These are phyloP conservation scores for Gallinago solitaria DNA, from an alignment of 2,797 vertebrate genomes.

Conservation along the genomic window DNA sequence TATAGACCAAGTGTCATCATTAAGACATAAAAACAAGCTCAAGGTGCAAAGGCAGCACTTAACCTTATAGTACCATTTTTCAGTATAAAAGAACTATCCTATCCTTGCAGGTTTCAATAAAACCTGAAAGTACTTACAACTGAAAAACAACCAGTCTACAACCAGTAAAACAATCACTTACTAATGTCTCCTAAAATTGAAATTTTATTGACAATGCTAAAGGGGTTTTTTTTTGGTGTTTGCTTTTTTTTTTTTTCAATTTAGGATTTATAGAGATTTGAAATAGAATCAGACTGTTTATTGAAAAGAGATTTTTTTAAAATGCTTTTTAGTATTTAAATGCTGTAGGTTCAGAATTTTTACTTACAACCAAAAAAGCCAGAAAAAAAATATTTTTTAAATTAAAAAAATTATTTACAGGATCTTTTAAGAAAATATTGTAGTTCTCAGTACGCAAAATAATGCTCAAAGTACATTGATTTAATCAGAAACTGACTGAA, in stretches of 20 bases:
- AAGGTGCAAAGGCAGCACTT: neutral
- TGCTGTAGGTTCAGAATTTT: neutral
- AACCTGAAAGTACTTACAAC: neutral
- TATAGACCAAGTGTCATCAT: neutral
- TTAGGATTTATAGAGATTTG: neutral
- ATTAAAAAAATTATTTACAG: neutral
- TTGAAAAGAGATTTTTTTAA: neutral
- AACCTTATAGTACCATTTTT: neutral
- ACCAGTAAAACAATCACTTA: neutral
- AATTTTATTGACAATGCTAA: neutral
- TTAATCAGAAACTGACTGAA: conserved; percentile 26
- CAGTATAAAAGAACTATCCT: neutral
- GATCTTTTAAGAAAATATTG: neutral
- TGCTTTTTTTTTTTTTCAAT: neutral
- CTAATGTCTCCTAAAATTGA: neutral
- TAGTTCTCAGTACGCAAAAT: neutral
- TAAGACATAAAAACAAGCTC: neutral
- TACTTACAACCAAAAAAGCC: neutral
- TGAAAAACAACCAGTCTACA: neutral
- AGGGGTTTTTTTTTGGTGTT: neutral
- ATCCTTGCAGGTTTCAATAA: neutral
- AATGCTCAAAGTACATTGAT: neutral
- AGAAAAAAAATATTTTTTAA: neutral
- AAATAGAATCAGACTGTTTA: neutral
- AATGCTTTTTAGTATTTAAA: neutral